Conservation (phyloP, 2,888 invertebrate genomes). For the Metacarcinus magister region DNA sequence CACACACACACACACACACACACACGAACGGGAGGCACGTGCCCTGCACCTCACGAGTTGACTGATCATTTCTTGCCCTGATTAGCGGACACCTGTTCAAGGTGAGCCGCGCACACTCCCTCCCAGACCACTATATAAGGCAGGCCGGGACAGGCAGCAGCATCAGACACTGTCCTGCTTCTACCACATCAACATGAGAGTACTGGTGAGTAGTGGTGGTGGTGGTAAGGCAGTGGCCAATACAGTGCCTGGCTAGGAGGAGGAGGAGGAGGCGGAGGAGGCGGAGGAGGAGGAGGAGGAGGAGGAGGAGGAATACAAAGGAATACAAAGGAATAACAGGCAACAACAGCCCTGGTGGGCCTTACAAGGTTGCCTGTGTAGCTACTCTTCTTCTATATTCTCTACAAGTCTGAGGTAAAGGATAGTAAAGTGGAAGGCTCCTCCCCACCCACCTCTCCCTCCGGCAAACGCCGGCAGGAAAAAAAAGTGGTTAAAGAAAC, state of each 20-base stretch:
- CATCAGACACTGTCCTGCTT: slow-evolving; percentile 34
- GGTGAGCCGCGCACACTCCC: background rate
- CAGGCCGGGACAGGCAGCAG: background rate
- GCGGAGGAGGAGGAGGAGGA: background rate
- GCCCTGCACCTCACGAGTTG: background rate
- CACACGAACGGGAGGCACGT: background rate
- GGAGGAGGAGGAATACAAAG: no score
- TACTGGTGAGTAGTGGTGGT: slow-evolving; percentile 59
- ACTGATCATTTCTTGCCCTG: background rate
- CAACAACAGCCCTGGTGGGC: no score
- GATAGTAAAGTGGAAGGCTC: no score
- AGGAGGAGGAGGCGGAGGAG: background rate
- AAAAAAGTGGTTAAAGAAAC: no score
- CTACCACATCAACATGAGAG: slow-evolving; percentile 44
- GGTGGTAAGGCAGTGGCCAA: background rate
- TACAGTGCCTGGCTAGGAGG: background rate
- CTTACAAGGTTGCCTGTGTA: no score
- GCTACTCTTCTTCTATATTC: no score
- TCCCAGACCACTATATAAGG: background rate
- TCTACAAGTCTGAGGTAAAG: no score
- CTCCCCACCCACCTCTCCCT: no score
- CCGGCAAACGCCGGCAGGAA: no score
- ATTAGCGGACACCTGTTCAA: no score
- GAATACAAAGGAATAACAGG: no score
- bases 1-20: slow-evolving; percentile 59